Conservation (phyloP, 2,113 vertebrate species). For the Copsychus sechellarum region DNA sequence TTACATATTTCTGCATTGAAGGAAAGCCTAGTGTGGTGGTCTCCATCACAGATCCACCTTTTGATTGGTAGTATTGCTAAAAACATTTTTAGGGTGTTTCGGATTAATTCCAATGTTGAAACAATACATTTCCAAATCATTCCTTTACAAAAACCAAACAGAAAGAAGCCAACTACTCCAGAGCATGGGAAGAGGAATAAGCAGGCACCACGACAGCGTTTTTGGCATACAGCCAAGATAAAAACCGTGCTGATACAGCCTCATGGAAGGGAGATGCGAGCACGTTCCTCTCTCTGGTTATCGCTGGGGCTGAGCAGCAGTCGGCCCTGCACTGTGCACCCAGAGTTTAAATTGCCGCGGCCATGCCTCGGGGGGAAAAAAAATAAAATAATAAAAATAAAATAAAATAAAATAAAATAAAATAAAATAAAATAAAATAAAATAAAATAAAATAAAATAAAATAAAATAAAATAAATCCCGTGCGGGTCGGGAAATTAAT, state of each 20-base stretch:
- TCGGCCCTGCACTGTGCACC: slow-evolving; percentile 6
- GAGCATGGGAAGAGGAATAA: neutral
- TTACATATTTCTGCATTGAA: neutral
- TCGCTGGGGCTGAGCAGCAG: slow-evolving; percentile 25
- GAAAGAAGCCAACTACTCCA: neutral
- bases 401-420: too few species aligned
- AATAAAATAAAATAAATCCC: too few species aligned
- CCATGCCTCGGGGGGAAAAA: neutral
- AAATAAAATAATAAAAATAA: too few species aligned
- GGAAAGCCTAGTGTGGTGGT: neutral
- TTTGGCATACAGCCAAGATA: slow-evolving; percentile 11
- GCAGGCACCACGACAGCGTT: neutral
- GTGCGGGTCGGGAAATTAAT: too few species aligned
- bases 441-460: too few species aligned
- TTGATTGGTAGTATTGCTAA: neutral
- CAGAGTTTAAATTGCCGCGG: slow-evolving; percentile 20
- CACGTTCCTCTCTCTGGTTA: neutral
- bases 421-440: too few species aligned
- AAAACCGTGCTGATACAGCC: slow-evolving; percentile 9
- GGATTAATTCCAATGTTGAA: neutral
- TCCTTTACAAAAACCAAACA: neutral
- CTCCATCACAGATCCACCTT: neutral
- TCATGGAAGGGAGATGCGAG: neutral
- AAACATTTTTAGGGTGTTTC: neutral
- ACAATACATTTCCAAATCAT: neutral